Base-by-base conservation (phyloP, 2,797 vertebrate species). In the Podarcis lilfordi region DNA sequence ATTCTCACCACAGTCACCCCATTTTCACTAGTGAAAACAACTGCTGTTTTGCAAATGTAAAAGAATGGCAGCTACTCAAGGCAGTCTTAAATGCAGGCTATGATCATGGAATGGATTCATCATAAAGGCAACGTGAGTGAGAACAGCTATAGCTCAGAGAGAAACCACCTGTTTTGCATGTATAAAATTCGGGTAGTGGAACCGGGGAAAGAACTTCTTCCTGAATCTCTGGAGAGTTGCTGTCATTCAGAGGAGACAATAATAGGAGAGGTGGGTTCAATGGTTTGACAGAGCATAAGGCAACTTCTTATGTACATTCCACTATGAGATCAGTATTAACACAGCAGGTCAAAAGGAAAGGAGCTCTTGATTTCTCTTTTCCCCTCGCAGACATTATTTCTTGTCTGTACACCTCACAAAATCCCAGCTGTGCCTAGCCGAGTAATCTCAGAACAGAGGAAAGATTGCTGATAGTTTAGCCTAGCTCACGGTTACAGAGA, bases 391-490 rank as follows among this genome's bases (percentile, higher is more conserved):
- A 40, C 27, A 69, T 68, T 83, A 59, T 68, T 76, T 37, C 80
- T 89, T n/a, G 9, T 29, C 6, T 75, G 25, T 50, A 29, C 10
- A 35, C 59, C 37, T 64, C 75, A 80, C n/a, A 75, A 50, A 81
- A 66, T 50, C 32, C 68, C 69, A 76, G 32, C 37, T 68, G 83
- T 80, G 80, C 40, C 78, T 45, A 59, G n/a, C 32, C n/a, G 25
- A 27, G 29, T 40, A 77, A 89, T 75, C 88, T 94, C 69, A 90
- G 79, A 86, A 82, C 77, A 69, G 35, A 81, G 69, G 23, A 81
- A 86, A 92, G 82, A 80, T 6, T 0, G 71, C 45, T 68, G 27
- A 23, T 21, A 45, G 2, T 45, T 90, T 88, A 85, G 68, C 80
- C 43, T 76, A 80, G 89, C 69, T 71, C 40, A 45, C 80, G 88